These are phyloP conservation scores for Phengaris alcon DNA, from an alignment of 2,888 invertebrate genomes.

Conservation along the genomic window DNA sequence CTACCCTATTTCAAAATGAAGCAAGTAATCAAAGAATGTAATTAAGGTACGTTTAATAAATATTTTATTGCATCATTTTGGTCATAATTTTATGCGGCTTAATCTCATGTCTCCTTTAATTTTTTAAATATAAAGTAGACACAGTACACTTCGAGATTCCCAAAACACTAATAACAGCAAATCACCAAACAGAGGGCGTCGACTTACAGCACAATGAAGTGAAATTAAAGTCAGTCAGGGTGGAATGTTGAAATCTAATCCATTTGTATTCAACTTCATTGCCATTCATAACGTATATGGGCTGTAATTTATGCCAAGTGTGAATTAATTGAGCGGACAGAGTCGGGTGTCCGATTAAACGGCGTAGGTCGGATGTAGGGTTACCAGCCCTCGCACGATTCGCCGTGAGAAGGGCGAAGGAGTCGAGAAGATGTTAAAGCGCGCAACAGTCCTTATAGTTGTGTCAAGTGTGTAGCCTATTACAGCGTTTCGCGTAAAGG, in stretches of 20 bases:
- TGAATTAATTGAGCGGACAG: slow-evolving; percentile 62
- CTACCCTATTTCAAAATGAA: too few species aligned
- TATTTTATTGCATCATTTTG: background rate
- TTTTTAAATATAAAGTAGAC: background rate
- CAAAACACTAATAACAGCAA: background rate
- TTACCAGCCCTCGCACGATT: slow-evolving; percentile 29
- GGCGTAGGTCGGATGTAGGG: slow-evolving; percentile 45
- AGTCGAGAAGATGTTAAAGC: background rate
- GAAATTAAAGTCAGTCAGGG: slow-evolving; percentile 18
- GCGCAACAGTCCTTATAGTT: background rate
- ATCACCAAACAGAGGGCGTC: background rate
- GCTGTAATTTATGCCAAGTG: slow-evolving; percentile 49
- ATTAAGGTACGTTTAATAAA: too few species aligned
- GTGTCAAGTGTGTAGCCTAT: background rate
- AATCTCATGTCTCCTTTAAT: background rate
- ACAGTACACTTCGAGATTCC: background rate
- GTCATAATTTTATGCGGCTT: background rate
- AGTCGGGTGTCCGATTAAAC: slow-evolving; percentile 61
- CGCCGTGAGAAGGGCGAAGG: background rate
- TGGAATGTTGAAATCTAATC: slow-evolving; percentile 32
- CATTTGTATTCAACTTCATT: slow-evolving; percentile 33
- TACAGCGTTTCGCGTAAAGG: background rate
- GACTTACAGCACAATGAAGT: slow-evolving; percentile 21
- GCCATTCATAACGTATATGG: slow-evolving; percentile 30
- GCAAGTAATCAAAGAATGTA: too few species aligned